Evolutionary conservation across 2,888 invertebrate species (phyloP).

Genomic region (Trachelus stipa): DNA sequence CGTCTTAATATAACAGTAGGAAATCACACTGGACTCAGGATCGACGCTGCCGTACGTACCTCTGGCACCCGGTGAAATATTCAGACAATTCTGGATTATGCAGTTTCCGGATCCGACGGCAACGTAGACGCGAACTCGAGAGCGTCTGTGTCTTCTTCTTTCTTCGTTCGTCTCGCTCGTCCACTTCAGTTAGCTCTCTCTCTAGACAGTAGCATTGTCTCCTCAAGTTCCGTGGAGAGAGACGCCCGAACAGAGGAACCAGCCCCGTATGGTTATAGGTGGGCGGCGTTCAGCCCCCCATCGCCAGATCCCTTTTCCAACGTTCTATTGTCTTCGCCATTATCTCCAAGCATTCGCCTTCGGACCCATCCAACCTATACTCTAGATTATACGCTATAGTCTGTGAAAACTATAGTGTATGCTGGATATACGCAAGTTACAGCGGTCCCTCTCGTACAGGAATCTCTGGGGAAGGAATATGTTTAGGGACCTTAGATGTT

Average conservation of each 20-base stretch:
- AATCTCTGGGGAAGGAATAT: not conserved
- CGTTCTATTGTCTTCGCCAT: constrained; percentile 5
- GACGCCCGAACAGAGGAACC: not conserved
- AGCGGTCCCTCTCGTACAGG: not conserved
- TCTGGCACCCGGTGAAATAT: not conserved
- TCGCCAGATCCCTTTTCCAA: not conserved
- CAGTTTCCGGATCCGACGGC: not conserved
- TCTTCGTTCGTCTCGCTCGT: not conserved
- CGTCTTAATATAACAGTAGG: not conserved
- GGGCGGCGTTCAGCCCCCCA: not conserved
- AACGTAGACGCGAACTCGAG: not conserved
- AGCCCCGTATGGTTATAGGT: not conserved
- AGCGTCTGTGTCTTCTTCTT: not conserved
- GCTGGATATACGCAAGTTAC: not conserved
- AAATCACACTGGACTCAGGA: not conserved
- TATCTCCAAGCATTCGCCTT: not conserved
- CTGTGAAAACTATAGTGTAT: not conserved
- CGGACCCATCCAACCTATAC: not conserved
- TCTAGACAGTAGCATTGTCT: not conserved
- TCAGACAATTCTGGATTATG: not conserved
- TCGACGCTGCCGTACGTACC: not conserved
- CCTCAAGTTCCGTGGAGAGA: not conserved
- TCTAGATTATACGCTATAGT: not conserved
- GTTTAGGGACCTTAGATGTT: not conserved
- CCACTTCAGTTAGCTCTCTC: not conserved